A percentile compares a stretch with the other conserved stretches of the same genome.
Conservation (phyloP, 2,113 vertebrate genomes). For the Toxotes chatareus region DNA sequence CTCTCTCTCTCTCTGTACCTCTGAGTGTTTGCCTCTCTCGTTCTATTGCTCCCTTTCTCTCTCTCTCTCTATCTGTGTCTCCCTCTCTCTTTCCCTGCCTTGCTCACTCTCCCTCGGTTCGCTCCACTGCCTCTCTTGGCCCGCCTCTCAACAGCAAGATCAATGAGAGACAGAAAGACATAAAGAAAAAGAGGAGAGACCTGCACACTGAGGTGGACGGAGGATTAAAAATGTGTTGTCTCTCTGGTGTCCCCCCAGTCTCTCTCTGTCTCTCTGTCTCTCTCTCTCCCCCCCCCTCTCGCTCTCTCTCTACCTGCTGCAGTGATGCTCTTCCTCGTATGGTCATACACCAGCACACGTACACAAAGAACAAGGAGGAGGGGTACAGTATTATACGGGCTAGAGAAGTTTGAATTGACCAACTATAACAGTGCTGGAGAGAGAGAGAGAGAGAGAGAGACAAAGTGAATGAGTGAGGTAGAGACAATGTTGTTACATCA, state of each 20-base stretch:
- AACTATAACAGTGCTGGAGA: conserved; percentile 27
- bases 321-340: conserved; percentile 30
- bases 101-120: conserved; percentile 58
- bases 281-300: conserved; percentile 1
- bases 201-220: conserved; percentile 37
- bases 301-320: conserved; percentile 32
- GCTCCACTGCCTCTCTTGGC: conserved; percentile 77
- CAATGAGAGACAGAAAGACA: conserved; percentile 66
- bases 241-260: conserved; percentile 1
- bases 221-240: conserved; percentile 33
- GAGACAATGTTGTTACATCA: conserved; percentile 61
- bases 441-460: conserved; percentile 12
- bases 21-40: conserved; percentile 65
- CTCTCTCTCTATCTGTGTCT: conserved; percentile 41
- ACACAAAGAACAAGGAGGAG: neutral
- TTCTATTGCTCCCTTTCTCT: conserved; percentile 65
- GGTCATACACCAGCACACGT: neutral
- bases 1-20: conserved; percentile 65
- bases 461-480: conserved; percentile 35
- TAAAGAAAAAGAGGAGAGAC: conserved; percentile 51
- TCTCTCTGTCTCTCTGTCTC: neutral
- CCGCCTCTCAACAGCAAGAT: conserved; percentile 73
- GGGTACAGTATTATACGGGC: conserved; percentile 23
- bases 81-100: conserved; percentile 38
- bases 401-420: conserved; percentile 41